These are phyloP conservation scores for Rhopalosiphum nymphaeae DNA, from an alignment of 2,888 invertebrate genomes.

Conservation along the genomic window DNA sequence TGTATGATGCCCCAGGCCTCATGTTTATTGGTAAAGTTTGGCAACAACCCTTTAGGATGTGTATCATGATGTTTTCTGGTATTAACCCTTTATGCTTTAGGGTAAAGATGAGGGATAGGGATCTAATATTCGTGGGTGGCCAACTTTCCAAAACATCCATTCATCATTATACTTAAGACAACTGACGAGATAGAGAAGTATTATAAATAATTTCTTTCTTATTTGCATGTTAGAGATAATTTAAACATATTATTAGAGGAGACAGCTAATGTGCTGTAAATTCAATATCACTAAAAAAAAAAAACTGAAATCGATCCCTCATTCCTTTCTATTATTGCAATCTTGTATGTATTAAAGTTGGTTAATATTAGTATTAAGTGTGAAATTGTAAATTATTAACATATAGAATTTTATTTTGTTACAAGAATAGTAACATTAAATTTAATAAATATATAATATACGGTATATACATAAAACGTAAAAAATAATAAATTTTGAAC, in stretches of 20 bases:
- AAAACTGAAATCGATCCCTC: neutral
- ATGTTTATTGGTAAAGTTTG: conserved; percentile 61
- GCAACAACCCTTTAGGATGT: conserved; percentile 51
- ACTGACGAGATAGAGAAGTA: conserved; percentile 43
- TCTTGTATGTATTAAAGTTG: neutral
- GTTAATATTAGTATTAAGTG: neutral
- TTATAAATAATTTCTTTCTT: neutral
- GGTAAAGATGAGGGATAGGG: neutral
- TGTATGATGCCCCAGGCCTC: conserved; percentile 31
- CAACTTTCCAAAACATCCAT: conserved; percentile 51
- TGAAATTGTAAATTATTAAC: too few relatives aligned
- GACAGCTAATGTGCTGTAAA: neutral
- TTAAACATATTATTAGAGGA: neutral
- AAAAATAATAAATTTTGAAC: neutral
- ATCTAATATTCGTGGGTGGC: conserved; percentile 49
- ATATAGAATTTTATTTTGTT: too few relatives aligned
- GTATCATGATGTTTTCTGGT: conserved; percentile 34
- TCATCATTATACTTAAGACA: conserved; percentile 56
- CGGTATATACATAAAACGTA: neutral
- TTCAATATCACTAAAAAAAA: neutral
- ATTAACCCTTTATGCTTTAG: conserved; percentile 47
- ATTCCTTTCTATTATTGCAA: neutral
- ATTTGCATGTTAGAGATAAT: conserved; percentile 29
- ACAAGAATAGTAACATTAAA: too few relatives aligned
- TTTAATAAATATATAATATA: too few relatives aligned